Evolutionary conservation across 2,113 vertebrate species (phyloP).

Genomic region (Raja brachyura): DNA sequence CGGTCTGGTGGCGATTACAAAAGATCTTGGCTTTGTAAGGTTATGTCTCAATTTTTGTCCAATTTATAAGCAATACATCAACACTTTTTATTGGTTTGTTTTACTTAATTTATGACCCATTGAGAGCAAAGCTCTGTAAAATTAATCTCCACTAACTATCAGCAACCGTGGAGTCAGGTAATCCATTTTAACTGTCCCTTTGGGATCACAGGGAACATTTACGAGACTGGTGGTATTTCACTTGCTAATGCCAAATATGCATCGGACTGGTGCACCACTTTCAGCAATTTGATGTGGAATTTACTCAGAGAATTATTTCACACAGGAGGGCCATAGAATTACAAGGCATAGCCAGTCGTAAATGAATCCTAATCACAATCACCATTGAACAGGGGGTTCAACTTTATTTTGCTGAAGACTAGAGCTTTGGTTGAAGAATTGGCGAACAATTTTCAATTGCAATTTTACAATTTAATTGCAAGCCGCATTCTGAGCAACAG

Average conservation of each 20-base stretch:
- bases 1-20: not conserved
- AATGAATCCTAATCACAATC: not conserved
- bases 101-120: not conserved
- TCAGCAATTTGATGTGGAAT: not conserved
- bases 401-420: not conserved
- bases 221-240: not conserved
- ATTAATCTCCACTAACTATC: not conserved
- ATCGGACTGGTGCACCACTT: not conserved
- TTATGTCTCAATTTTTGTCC: not conserved
- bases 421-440: not conserved
- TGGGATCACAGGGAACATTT: not conserved
- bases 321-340: not conserved
- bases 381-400: not conserved
- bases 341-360: not conserved
- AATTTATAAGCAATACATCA: not conserved
- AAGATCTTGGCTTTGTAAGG: not conserved
- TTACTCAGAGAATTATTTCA: not conserved
- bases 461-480: not conserved
- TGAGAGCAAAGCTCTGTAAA: not conserved
- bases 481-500: not conserved
- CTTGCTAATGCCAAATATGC: too few species aligned
- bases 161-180: not conserved
- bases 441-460: not conserved
- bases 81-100: not conserved
- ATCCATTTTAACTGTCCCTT: slow-evolving; percentile 8